Evolutionary conservation across 2,113 vertebrate genomes (phyloP).

Genomic region (Dasyornis broadbenti): DNA sequence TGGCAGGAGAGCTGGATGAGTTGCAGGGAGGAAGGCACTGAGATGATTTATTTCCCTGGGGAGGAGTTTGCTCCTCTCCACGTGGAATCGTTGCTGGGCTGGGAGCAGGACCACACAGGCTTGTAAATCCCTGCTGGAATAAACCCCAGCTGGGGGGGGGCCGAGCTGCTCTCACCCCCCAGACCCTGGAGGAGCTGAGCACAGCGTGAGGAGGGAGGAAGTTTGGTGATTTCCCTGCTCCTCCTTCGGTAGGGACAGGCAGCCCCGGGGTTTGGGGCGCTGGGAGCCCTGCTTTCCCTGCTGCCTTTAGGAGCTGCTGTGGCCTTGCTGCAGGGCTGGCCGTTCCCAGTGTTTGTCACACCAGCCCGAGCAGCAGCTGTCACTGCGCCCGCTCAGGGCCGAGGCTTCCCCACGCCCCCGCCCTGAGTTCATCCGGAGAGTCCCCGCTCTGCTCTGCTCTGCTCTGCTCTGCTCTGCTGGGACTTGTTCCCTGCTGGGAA

Average conservation of each 20-base stretch:
- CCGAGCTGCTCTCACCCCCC: not conserved
- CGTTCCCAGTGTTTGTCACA: not conserved
- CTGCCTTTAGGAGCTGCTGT: not conserved
- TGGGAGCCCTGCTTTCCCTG: accelerated
- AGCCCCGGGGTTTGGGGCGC: not conserved
- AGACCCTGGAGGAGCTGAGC: not conserved
- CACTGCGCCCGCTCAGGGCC: not conserved
- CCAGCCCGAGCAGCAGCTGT: not conserved
- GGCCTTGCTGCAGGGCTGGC: not conserved
- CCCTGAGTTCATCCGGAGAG: not conserved
- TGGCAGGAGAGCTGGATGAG: not conserved
- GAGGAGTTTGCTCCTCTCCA: not conserved
- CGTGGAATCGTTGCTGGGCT: not conserved
- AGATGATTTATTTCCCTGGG: constrained; percentile 40
- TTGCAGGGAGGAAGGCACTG: not conserved
- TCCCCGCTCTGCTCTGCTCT: too few species aligned
- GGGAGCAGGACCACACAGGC: constrained; percentile 42
- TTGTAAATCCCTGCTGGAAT: not conserved
- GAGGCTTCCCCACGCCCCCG: not conserved
- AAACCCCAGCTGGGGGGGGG: not conserved
- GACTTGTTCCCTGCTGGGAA: constrained; percentile 48
- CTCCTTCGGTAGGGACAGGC: not conserved
- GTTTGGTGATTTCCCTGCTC: not conserved
- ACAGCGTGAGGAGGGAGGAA: not conserved
- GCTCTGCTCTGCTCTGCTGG: not conserved